phyloP scores from a whole-genome alignment of 2,113 vertebrate genomes.

The Ciconia maguari region DNA sequence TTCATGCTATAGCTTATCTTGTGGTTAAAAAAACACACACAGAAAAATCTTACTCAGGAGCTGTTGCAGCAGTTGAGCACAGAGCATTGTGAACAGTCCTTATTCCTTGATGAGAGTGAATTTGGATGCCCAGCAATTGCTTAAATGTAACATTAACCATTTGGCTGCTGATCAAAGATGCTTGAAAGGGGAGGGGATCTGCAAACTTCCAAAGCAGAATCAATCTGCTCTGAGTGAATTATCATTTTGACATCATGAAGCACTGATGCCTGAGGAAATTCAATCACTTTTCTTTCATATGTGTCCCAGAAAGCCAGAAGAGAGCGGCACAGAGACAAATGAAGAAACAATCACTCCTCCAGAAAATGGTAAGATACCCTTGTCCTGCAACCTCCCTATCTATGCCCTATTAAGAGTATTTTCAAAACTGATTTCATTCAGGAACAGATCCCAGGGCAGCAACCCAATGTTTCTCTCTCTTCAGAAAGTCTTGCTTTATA shows the following conservation, averaged over 20 bases:
- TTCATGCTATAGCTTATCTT: background rate
- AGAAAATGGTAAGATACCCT: background rate
- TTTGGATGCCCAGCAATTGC: background rate
- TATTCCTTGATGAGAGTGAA: background rate
- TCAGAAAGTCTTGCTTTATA: background rate
- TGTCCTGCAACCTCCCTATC: background rate
- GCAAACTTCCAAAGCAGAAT: background rate
- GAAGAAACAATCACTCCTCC: background rate
- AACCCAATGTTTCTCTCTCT: background rate
- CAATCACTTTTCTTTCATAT: background rate
- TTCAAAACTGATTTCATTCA: background rate
- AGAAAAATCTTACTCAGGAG: background rate
- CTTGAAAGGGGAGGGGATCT: background rate
- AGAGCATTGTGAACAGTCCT: background rate
- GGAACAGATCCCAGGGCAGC: background rate
- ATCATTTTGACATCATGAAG: background rate
- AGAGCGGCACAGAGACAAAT: background rate
- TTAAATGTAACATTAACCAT: background rate
- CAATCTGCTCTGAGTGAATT: background rate
- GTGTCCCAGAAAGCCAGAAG: background rate
- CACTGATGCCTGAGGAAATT: background rate
- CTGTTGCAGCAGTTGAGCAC: background rate
- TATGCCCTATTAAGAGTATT: background rate
- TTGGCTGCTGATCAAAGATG: background rate
- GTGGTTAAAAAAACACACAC: background rate